These are phyloP conservation scores for Pipistrellus pipistrellus DNA, from an alignment of 2,797 vertebrate genomes.

Conservation along the genomic window DNA sequence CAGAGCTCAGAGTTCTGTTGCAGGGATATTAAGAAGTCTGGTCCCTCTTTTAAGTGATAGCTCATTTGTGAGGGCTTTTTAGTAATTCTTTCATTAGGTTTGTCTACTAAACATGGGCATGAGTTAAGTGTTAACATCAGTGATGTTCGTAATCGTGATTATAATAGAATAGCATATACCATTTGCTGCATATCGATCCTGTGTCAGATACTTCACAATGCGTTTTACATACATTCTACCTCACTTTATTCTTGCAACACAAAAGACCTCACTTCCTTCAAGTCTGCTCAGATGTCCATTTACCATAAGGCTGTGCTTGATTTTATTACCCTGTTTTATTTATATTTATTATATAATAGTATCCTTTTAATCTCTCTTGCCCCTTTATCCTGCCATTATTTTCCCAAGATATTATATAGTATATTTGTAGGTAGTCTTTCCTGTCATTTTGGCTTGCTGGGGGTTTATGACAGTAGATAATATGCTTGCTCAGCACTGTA, in stretches of 20 bases:
- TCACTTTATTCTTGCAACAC: neutral
- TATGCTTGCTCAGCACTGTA: neutral
- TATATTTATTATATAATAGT: neutral
- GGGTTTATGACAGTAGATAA: neutral
- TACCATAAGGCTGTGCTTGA: neutral
- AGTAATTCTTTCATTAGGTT: constrained; percentile 36
- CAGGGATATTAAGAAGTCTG: neutral
- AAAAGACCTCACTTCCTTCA: constrained; percentile 9
- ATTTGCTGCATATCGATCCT: neutral
- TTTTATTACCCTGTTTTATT: neutral
- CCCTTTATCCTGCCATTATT: neutral
- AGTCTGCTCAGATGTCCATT: constrained; percentile 9
- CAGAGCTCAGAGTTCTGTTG: neutral
- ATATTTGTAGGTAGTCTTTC: neutral
- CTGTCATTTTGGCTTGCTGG: neutral
- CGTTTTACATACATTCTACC: neutral
- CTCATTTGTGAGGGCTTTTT: neutral
- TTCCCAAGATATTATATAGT: neutral
- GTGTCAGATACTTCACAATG: constrained; percentile 38
- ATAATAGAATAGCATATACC: neutral
- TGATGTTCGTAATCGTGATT: neutral
- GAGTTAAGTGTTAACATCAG: neutral
- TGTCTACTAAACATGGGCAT: neutral
- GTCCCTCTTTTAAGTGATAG: neutral
- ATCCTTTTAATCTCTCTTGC: neutral